Evolutionary conservation across 2,888 invertebrate genomes (phyloP).

Genomic region (Amphiduros pacificus): DNA sequence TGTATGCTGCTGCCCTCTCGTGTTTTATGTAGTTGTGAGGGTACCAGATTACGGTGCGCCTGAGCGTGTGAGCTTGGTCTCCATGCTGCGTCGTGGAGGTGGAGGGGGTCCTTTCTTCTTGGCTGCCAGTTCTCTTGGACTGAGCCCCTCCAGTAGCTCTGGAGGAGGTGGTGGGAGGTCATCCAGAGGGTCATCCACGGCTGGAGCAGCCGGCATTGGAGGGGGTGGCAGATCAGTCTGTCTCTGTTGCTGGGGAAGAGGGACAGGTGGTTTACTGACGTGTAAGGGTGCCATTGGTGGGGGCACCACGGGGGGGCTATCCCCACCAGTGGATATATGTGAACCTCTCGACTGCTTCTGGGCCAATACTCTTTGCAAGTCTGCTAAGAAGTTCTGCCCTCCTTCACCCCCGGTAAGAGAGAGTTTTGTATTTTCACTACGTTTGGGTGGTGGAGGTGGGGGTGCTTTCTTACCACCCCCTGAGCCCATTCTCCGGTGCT

Average conservation of each 20-base stretch:
- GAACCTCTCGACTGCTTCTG: constrained; percentile 23
- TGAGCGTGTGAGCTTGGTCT: too few species aligned
- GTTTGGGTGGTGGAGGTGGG: constrained; percentile 26
- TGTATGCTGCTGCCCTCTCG: too few species aligned
- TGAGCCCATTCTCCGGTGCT: not conserved
- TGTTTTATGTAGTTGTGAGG: too few species aligned
- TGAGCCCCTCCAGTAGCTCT: constrained; percentile 20
- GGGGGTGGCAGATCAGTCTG: constrained; percentile 21
- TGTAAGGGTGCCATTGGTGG: too few species aligned
- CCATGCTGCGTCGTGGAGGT: constrained; percentile 22
- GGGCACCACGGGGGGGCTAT: constrained; percentile 2
- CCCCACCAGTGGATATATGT: not conserved
- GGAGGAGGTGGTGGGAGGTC: constrained; percentile 25
- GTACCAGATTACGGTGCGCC: too few species aligned
- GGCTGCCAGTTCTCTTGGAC: not conserved
- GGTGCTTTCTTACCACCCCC: not conserved
- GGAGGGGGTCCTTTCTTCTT: constrained; percentile 19
- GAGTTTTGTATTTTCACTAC: constrained; percentile 23
- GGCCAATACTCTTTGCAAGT: constrained; percentile 25
- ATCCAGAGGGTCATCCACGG: constrained; percentile 4
- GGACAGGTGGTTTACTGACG: not conserved
- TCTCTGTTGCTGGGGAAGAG: too few species aligned
- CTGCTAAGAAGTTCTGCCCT: constrained; percentile 21
- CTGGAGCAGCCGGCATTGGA: constrained; percentile 5
- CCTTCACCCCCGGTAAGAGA: constrained; percentile 6